Conservation (phyloP, 2,888 invertebrate species). For the Heliconius cydno region DNA sequence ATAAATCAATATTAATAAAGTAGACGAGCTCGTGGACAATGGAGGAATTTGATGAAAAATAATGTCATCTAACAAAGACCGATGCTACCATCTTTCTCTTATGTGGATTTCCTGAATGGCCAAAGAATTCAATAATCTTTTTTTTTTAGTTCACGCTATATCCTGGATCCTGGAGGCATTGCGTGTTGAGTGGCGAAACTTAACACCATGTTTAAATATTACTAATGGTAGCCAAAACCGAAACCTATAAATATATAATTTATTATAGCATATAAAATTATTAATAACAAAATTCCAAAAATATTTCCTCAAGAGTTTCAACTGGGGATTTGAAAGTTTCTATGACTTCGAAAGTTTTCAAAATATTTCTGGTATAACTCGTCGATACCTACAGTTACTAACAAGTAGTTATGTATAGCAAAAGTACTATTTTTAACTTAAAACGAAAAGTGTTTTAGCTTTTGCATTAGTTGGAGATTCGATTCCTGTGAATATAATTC, state of each 20-base stretch:
- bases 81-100: constrained; percentile 22
- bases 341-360: not conserved
- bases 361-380: not conserved
- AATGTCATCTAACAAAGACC: constrained; percentile 40
- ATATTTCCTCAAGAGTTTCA: not conserved
- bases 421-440: not conserved
- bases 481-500: too few relatives aligned
- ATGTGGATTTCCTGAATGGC: not conserved
- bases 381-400: not conserved
- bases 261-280: not conserved
- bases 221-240: too few relatives aligned
- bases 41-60: constrained; percentile 42
- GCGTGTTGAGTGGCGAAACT: too few relatives aligned
- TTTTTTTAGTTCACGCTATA: too few relatives aligned
- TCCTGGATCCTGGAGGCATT: too few relatives aligned
- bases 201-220: too few relatives aligned
- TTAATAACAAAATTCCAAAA: not conserved
- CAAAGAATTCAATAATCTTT: not conserved
- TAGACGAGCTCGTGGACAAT: constrained; percentile 45
- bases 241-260: too few relatives aligned
- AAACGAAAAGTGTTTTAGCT: not conserved
- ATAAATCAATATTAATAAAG: constrained; percentile 58
- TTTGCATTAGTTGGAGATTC: not conserved
- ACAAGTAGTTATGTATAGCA: not conserved
- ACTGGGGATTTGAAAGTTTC: not conserved